Evolutionary conservation across 2,888 invertebrate genomes (phyloP).

Genomic region (Habrosyne pyritoides): DNA sequence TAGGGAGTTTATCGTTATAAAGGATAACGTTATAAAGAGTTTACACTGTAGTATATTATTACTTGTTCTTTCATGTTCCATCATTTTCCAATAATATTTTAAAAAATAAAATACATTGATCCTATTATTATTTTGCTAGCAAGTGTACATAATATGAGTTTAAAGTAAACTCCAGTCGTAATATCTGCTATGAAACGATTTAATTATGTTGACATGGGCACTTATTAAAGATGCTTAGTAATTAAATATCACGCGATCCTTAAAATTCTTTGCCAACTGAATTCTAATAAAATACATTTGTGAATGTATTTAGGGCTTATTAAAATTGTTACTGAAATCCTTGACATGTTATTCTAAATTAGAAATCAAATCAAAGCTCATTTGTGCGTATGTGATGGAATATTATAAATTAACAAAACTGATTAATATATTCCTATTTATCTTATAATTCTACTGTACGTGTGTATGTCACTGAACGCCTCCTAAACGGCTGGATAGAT

Average conservation of each 20-base stretch:
- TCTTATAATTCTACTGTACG: no score
- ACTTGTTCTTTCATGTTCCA: no score
- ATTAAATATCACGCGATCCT: slow-evolving; percentile 27
- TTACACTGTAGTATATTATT: no score
- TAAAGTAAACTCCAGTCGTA: slow-evolving; percentile 47
- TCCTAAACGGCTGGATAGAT: no score
- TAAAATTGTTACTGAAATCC: neutral
- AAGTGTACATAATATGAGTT: slow-evolving; percentile 42
- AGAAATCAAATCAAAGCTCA: neutral
- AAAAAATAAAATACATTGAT: neutral
- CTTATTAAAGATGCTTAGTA: slow-evolving; percentile 37
- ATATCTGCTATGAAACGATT: slow-evolving; percentile 59
- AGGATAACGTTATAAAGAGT: no score
- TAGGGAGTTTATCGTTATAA: no score
- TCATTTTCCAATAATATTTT: no score
- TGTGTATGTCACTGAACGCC: no score
- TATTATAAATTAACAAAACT: no score
- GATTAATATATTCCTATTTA: no score
- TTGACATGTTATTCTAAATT: neutral
- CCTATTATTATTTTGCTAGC: slow-evolving; percentile 20
- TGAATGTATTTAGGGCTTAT: neutral
- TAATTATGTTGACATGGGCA: slow-evolving; percentile 54
- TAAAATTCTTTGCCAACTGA: neutral
- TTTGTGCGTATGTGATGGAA: no score
- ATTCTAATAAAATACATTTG: neutral